phyloP scores from a whole-genome alignment of 2,113 vertebrate species.

The Thermophis baileyi region DNA sequence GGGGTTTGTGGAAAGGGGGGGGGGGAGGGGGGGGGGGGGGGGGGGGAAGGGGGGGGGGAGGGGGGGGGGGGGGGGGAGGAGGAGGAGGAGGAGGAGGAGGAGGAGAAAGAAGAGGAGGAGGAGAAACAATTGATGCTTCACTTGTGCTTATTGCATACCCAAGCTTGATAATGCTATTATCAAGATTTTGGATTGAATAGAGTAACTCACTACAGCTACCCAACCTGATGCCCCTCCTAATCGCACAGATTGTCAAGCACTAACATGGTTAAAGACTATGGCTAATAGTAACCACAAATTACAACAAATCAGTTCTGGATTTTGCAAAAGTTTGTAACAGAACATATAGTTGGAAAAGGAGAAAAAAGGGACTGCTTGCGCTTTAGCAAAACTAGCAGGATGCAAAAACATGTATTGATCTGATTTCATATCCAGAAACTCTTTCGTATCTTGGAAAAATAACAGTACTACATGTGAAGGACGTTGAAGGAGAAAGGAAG shows the following conservation, averaged over 20 bases:
- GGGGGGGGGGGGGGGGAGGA: rapidly evolving
- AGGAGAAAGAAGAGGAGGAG: too few species aligned
- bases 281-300: not conserved
- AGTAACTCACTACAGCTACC: not conserved
- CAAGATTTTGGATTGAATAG: not conserved
- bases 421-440: not conserved
- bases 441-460: not conserved
- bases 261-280: not conserved
- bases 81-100: not conserved
- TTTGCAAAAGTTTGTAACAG: not conserved
- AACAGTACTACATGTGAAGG: not conserved
- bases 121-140: not conserved
- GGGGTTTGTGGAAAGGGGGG: too few species aligned
- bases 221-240: not conserved
- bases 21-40: rapidly evolving
- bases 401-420: not conserved
- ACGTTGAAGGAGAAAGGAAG: not conserved
- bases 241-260: not conserved
- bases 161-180: not conserved
- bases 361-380: not conserved
- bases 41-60: rapidly evolving
- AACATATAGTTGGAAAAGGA: not conserved
- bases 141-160: not conserved
- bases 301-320: not conserved
- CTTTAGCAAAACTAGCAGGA: not conserved